Percentiles rank a stretch among this genome's conserved stretches.
These are phyloP conservation scores for Fundulus diaphanus DNA, from an alignment of 2,797 vertebrate genomes.

Conservation along the genomic window DNA sequence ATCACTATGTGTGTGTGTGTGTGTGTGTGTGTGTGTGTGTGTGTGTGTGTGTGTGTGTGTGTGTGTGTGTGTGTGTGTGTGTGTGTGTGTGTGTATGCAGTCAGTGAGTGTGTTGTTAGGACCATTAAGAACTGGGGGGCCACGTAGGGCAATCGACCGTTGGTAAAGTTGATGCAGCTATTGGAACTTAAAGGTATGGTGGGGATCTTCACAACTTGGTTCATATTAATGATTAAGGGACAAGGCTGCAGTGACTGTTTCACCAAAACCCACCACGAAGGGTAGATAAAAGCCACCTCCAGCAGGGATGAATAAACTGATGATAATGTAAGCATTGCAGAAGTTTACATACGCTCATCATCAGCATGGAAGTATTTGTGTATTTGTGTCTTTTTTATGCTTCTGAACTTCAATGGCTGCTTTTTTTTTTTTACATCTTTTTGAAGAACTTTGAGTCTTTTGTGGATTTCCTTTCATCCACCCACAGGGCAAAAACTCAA, in stretches of 20 bases:
- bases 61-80: constrained; percentile 27
- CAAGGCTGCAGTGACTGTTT: neutral
- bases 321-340: neutral
- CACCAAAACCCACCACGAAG: neutral
- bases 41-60: constrained; percentile 27
- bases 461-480: too few species aligned
- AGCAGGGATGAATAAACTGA: neutral
- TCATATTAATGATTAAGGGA: too few species aligned
- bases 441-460: too few species aligned
- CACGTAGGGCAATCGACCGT: neutral
- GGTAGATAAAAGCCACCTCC: too few species aligned
- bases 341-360: too few species aligned
- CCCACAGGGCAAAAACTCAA: too few species aligned
- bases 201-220: too few species aligned
- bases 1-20: constrained; percentile 37
- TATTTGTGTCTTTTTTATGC: too few species aligned
- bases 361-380: too few species aligned
- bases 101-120: constrained; percentile 13
- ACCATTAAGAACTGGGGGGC: constrained; percentile 21
- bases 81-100: constrained; percentile 22
- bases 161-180: neutral
- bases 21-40: constrained; percentile 31
- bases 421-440: too few species aligned
- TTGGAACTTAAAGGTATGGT: too few species aligned
- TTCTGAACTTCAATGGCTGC: too few species aligned